These are phyloP conservation scores for Chauna torquata DNA, from an alignment of 2,113 vertebrate genomes.

Conservation along the genomic window DNA sequence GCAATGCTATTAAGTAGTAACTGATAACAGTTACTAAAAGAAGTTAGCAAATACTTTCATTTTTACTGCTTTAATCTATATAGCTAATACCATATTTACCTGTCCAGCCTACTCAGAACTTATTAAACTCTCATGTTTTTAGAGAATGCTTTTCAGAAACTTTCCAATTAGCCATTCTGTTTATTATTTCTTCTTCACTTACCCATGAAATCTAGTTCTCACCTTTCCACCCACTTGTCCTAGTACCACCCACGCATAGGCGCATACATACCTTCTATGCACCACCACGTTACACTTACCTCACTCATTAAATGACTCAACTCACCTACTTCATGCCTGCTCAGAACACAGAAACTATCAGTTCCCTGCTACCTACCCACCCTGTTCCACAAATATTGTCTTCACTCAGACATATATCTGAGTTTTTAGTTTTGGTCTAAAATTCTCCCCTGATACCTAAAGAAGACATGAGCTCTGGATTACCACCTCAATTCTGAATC, in stretches of 20 bases:
- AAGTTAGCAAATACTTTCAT: background rate
- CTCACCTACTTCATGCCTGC: background rate
- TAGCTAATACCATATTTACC: background rate
- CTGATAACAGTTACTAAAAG: background rate
- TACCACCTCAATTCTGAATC: background rate
- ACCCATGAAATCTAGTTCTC: background rate
- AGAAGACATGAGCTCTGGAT: background rate
- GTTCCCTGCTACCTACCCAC: background rate
- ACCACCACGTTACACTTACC: background rate
- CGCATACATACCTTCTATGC: background rate
- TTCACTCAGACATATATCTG: background rate
- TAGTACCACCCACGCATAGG: background rate
- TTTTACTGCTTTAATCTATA: background rate
- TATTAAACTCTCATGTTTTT: background rate
- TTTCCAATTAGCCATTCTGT: slow-evolving; percentile 14
- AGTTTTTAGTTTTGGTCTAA: background rate
- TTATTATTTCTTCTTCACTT: slow-evolving; percentile 25
- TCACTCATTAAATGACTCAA: background rate
- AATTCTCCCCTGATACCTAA: background rate
- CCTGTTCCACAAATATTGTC: background rate
- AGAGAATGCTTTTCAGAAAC: slow-evolving; percentile 3
- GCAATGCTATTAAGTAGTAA: background rate
- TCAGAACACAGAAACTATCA: background rate
- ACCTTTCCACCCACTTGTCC: background rate
- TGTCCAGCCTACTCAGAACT: slow-evolving; percentile 18